phyloP scores from a whole-genome alignment of 2,113 vertebrate species.

The Myotis lucifugus region DNA sequence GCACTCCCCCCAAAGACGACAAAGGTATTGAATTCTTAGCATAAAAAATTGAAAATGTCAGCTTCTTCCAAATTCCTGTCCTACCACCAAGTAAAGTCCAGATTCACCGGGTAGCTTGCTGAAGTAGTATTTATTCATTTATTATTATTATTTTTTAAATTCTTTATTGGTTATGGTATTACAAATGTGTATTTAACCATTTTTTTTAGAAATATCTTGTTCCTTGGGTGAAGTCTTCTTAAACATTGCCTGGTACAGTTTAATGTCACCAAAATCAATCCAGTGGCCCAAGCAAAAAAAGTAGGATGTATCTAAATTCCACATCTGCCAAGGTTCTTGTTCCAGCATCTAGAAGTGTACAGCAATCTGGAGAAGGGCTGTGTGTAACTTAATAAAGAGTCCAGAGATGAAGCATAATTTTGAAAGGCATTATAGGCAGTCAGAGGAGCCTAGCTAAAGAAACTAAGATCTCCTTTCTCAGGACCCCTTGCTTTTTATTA shows the following conservation, averaged over 20 bases:
- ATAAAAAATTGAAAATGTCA: not conserved
- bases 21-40: not conserved
- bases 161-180: too few species aligned
- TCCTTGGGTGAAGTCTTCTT: not conserved
- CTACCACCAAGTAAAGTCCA: not conserved
- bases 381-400: too few species aligned
- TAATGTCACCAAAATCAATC: not conserved
- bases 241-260: not conserved
- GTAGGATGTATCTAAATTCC: not conserved
- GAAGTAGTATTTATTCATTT: not conserved
- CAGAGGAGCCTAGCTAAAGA: too few species aligned
- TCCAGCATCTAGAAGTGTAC: too few species aligned
- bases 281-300: not conserved
- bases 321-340: too few species aligned
- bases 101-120: not conserved
- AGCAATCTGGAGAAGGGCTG: too few species aligned
- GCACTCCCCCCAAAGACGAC: rapidly evolving
- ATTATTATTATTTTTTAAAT: too few species aligned
- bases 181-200: too few species aligned
- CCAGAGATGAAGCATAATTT: too few species aligned
- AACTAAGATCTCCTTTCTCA: too few species aligned
- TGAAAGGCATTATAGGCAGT: too few species aligned
- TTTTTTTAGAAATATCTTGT: not conserved
- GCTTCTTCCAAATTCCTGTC: not conserved
- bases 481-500: too few species aligned